Evolutionary conservation across 2,888 invertebrate species (phyloP), one percentile per base, ranked within the genome.

Genomic region (Melanargia galathea): DNA sequence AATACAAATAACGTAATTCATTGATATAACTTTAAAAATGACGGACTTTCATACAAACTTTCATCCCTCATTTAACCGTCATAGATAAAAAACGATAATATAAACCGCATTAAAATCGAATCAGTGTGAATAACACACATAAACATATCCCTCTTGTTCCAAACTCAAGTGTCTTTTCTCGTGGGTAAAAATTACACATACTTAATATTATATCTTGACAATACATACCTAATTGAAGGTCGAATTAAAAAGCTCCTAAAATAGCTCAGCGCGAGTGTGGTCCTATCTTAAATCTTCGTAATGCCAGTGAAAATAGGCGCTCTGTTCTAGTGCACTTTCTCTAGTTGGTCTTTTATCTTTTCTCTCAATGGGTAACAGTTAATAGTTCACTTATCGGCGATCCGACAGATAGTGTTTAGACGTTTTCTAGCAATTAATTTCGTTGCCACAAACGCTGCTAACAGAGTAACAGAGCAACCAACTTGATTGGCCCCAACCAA

Each of bases 311-410:
- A 61, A 61, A 30, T 48, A 24, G n/a, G 22, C 33, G 46, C 56
- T 46, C 26, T 22, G 33, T 20, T 56, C 45, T 61, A 22, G 43
- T 24, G 51, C 65, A 83, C 84, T 83, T 84, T 84, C 83, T 76
- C 82, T 58, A 71, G 74, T 77, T 75, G 73, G 62, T 75, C 57
- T 79, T 82, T 82, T 81, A 62, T 64, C 56, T 62, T 62, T 56
- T 68, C 71, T 74, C 75, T 72, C 72, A 71, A 70, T 70, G 64
- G 72, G 67, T 18, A 74, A 69, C 71, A 66, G 70, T 73, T 73
- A 71, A 75, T 72, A 71, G 65, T 70, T 62, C 66, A 69, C 65
- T 74, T 76, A 77, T 77, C 75, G 60, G 62, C 54, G 68, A 79
- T 79, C 79, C 72, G 75, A 72, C 70, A 74, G 69, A 66, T 66